phyloP scores from a whole-genome alignment of 2,113 vertebrate species.

The Centropus bengalensis region DNA sequence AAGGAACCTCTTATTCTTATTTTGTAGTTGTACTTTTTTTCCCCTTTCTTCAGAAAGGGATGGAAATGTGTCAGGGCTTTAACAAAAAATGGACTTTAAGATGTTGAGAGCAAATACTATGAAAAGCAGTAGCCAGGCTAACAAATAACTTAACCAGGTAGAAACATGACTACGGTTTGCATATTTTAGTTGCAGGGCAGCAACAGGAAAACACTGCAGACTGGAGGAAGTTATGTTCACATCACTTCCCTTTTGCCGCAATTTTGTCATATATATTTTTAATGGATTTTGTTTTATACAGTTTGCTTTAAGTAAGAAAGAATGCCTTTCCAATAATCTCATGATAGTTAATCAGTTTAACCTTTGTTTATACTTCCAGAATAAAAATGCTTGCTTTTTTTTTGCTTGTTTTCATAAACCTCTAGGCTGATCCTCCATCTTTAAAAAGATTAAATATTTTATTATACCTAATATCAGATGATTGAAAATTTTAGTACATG shows the following conservation, averaged over 20 bases:
- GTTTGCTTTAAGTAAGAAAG: not conserved
- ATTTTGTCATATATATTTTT: not conserved
- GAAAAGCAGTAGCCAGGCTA: not conserved
- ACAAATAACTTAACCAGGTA: not conserved
- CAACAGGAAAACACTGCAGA: not conserved
- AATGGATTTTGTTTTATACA: not conserved
- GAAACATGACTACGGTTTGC: not conserved
- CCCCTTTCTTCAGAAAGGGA: not conserved
- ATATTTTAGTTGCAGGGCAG: not conserved
- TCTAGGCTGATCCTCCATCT: slow-evolving; percentile 9
- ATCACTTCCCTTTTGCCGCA: not conserved
- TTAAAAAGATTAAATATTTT: slow-evolving; percentile 65
- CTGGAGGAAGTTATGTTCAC: too few relatives aligned
- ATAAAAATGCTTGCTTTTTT: slow-evolving; percentile 34
- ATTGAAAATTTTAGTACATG: slow-evolving; percentile 38
- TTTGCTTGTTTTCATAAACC: slow-evolving; percentile 37
- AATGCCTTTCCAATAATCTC: not conserved
- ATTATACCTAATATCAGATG: slow-evolving; percentile 54
- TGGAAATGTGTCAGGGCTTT: not conserved
- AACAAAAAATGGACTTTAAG: not conserved
- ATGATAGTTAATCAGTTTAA: not conserved
- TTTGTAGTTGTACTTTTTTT: not conserved
- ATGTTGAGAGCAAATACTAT: not conserved
- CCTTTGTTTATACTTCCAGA: not conserved
- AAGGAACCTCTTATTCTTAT: not conserved